phyloP scores from a whole-genome alignment of 2,113 vertebrate genomes.

The Lates calcarifer region DNA sequence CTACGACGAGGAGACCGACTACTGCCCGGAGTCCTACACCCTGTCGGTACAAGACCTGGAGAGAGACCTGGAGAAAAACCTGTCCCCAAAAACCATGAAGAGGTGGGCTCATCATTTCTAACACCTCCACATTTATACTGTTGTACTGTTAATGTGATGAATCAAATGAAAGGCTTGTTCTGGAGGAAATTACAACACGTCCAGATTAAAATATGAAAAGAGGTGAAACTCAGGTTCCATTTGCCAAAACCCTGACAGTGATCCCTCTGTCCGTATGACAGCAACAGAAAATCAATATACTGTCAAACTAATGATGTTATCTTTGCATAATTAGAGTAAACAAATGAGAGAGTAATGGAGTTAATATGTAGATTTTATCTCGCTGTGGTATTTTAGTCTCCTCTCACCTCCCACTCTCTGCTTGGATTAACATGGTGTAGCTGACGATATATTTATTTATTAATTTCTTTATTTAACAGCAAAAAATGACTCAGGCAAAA shows the following conservation, averaged over 20 bases:
- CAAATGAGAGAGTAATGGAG: conserved; percentile 9
- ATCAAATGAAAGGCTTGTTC: too few relatives aligned
- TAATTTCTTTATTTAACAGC: background rate
- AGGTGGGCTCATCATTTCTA: conserved; percentile 81
- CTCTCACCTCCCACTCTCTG: background rate
- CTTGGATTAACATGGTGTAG: background rate
- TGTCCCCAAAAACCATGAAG: conserved; percentile 98
- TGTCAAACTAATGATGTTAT: conserved; percentile 22
- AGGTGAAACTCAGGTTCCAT: background rate
- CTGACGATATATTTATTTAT: background rate
- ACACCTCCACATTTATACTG: too few relatives aligned
- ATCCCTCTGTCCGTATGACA: background rate
- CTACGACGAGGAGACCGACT: conserved; percentile 97
- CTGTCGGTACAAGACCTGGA: conserved; percentile 91
- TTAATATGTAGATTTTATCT: conserved; percentile 33
- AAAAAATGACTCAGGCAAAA: too few relatives aligned
- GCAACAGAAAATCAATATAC: background rate
- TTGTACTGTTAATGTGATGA: background rate
- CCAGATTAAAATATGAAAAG: too few relatives aligned
- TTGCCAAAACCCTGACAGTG: background rate
- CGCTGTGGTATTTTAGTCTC: conserved; percentile 1
- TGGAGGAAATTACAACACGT: too few relatives aligned
- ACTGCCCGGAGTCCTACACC: conserved; percentile 91
- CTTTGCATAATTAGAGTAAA: conserved; percentile 25
- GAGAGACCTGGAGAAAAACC: conserved; percentile 92